These are phyloP conservation scores for Rhadinocentrus ornatus DNA, from an alignment of 2,797 vertebrate genomes.

Conservation along the genomic window DNA sequence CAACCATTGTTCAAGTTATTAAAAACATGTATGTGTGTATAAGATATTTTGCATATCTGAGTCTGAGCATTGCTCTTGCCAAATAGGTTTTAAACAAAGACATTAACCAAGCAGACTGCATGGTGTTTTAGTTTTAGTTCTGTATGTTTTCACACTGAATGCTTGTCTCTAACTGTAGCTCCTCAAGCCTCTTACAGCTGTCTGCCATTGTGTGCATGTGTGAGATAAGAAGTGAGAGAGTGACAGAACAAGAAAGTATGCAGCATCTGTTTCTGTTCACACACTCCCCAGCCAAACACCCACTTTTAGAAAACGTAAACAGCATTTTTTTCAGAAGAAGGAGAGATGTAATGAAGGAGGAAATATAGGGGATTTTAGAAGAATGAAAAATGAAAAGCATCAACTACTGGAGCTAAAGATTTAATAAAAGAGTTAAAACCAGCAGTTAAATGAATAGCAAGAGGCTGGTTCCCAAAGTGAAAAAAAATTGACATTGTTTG, in stretches of 20 bases:
- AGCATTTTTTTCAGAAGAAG: conserved; percentile 43
- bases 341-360: conserved; percentile 19
- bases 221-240: conserved; percentile 45
- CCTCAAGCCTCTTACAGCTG: conserved; percentile 63
- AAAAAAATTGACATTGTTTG: background rate
- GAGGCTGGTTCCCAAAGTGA: background rate
- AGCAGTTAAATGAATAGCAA: too few relatives aligned
- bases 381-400: background rate
- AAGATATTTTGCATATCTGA: background rate
- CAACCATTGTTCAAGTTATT: background rate
- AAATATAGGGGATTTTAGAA: conserved; percentile 30
- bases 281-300: conserved; percentile 77
- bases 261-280: conserved; percentile 83
- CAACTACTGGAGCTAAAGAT: background rate
- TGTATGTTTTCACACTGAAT: conserved; percentile 27
- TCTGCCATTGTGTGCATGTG: conserved; percentile 62
- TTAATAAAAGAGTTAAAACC: background rate
- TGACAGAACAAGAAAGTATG: conserved; percentile 53
- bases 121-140: background rate
- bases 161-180: conserved; percentile 44
- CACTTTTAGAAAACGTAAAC: conserved; percentile 83
- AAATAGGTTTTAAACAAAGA: background rate
- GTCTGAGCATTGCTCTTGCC: background rate
- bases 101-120: too few relatives aligned
- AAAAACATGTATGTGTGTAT: background rate